A percentile compares a stretch with the other conserved stretches of the same genome.
Evolutionary conservation across 2,888 invertebrate species (phyloP).

Genomic region (Tillus elongatus): DNA sequence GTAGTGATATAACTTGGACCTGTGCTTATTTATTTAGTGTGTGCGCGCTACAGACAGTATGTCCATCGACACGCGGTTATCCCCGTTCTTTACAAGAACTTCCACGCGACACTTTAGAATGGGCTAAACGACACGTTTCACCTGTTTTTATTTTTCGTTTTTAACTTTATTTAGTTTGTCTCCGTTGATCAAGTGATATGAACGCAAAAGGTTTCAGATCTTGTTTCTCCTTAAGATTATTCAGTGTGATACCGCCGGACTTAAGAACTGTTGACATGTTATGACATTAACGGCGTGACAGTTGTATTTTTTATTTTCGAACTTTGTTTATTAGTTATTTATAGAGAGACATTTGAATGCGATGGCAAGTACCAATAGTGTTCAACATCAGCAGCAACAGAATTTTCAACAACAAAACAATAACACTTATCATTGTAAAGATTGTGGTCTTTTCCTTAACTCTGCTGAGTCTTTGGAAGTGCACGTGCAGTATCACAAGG

Average conservation of each 20-base stretch:
- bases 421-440: constrained; percentile 61
- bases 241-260: constrained; percentile 32
- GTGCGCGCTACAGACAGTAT: too few relatives aligned
- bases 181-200: constrained; percentile 28
- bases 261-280: constrained; percentile 39
- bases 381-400: constrained; percentile 27
- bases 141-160: too few relatives aligned
- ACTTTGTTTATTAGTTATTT: constrained; percentile 29
- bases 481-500: constrained; percentile 71
- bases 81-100: constrained; percentile 16
- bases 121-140: too few relatives aligned
- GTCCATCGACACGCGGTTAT: constrained; percentile 14
- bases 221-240: constrained; percentile 24
- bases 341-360: too few relatives aligned
- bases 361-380: constrained; percentile 37
- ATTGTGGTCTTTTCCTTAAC: constrained; percentile 67
- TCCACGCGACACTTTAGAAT: constrained; percentile 30
- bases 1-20: too few relatives aligned
- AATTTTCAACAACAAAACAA: constrained; percentile 47
- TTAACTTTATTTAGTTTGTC: too few relatives aligned
- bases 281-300: constrained; percentile 41
- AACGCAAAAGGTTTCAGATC: too few relatives aligned
- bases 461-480: constrained; percentile 69
- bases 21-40: too few relatives aligned
- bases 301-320: constrained; percentile 37